Evolutionary conservation across 2,888 invertebrate genomes (phyloP).

Genomic region (Pollenia amentaria): DNA sequence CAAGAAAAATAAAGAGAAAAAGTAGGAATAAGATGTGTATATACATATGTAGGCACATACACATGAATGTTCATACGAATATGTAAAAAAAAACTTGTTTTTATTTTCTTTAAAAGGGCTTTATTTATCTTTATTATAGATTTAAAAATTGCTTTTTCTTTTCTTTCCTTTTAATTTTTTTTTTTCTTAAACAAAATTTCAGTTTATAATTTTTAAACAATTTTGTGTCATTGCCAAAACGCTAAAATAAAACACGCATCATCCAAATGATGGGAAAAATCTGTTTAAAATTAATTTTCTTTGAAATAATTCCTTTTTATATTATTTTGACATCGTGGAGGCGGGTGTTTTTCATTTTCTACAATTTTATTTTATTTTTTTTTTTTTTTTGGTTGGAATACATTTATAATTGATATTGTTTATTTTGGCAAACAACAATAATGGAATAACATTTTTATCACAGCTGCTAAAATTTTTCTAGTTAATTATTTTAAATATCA

Average conservation of each 20-base stretch:
- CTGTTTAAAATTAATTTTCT: conserved; percentile 60
- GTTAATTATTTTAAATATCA: conserved; percentile 23
- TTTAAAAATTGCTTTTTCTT: not conserved
- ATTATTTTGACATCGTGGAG: conserved; percentile 64
- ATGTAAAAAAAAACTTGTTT: conserved; percentile 47
- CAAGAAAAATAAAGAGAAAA: not conserved
- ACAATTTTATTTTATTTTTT: not conserved
- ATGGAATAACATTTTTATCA: no score
- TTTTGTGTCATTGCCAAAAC: conserved; percentile 71
- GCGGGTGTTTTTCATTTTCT: conserved; percentile 19
- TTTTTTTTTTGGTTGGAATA: conserved; percentile 1
- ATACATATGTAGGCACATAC: not conserved
- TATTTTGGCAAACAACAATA: conserved; percentile 56
- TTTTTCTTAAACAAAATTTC: not conserved
- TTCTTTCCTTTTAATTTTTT: not conserved
- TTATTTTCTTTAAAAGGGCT: conserved; percentile 44
- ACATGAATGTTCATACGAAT: not conserved
- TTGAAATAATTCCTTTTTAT: conserved; percentile 35
- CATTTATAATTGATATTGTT: conserved; percentile 64
- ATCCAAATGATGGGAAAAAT: conserved; percentile 31
- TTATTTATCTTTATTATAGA: conserved; percentile 4
- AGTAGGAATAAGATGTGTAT: no score
- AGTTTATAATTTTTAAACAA: conserved; percentile 12
- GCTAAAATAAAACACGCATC: not conserved
- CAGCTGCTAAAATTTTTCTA: not conserved